These are phyloP conservation scores for Seira sanloemensis DNA, from an alignment of 2,888 invertebrate genomes.

Conservation along the genomic window DNA sequence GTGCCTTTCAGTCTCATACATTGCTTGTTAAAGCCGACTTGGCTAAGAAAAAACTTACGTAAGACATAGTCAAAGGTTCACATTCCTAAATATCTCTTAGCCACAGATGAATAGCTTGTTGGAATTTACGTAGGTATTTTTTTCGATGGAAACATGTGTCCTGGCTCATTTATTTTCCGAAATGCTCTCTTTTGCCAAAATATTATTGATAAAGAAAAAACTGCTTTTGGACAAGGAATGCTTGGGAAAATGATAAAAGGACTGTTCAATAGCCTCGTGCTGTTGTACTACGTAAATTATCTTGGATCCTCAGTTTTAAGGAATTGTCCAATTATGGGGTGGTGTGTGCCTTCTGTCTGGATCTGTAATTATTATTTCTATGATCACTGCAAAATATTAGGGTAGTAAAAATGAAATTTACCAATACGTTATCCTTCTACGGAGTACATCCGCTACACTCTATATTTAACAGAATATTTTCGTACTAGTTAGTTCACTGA, in stretches of 20 bases:
- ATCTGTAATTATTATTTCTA: neutral
- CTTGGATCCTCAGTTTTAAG: neutral
- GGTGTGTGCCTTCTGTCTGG: neutral
- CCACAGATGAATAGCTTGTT: constrained; percentile 63
- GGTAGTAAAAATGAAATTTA: too few relatives aligned
- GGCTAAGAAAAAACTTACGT: neutral
- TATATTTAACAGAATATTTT: too few relatives aligned
- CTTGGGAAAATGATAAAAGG: neutral
- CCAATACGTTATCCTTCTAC: neutral
- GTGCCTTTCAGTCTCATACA: neutral
- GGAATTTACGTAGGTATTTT: constrained; percentile 53
- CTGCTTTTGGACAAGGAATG: neutral
- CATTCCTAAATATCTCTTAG: constrained; percentile 41
- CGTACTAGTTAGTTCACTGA: too few relatives aligned
- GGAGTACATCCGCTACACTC: too few relatives aligned
- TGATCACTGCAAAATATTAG: neutral
- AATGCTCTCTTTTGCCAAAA: constrained; percentile 63
- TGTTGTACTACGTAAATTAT: neutral
- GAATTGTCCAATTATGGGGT: neutral
- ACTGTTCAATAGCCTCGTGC: neutral
- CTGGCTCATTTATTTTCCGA: constrained; percentile 66
- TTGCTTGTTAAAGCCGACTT: neutral
- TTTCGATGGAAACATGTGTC: constrained; percentile 65
- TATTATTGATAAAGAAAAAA: constrained; percentile 24
- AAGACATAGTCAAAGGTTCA: constrained; percentile 10